Conservation (phyloP, 2,888 invertebrate genomes). For the Diaperis boleti region DNA sequence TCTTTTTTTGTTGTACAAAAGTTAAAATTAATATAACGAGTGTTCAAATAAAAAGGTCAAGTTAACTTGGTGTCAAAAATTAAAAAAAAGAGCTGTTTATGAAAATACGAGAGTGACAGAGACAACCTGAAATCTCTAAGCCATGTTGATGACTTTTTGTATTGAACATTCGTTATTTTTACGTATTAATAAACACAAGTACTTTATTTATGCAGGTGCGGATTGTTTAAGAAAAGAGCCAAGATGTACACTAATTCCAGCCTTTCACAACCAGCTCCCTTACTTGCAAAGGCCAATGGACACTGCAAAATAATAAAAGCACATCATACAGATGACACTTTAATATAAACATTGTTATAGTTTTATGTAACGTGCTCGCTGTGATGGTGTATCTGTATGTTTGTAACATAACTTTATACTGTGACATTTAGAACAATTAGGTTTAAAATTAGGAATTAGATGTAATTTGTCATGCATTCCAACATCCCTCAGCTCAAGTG, state of each 20-base stretch:
- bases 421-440: constrained; percentile 1
- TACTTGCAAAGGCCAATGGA: constrained; percentile 52
- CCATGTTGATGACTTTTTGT: too few species aligned
- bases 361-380: constrained; percentile 11
- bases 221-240: constrained; percentile 68
- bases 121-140: too few species aligned
- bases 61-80: too few species aligned
- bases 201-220: constrained; percentile 66
- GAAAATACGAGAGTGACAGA: too few species aligned
- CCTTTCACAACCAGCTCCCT: constrained; percentile 56
- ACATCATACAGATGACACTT: constrained; percentile 34
- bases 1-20: too few species aligned
- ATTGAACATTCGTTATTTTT: too few species aligned
- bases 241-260: constrained; percentile 67
- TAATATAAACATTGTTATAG: constrained; percentile 38
- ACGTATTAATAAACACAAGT: too few species aligned
- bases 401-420: not conserved
- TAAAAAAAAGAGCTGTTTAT: too few species aligned
- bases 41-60: too few species aligned
- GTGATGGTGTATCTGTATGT: constrained; percentile 14
- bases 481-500: constrained; percentile 8
- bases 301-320: constrained; percentile 37
- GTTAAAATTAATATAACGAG: too few species aligned
- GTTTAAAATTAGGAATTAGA: not conserved
- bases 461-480: not conserved